phyloP scores from a whole-genome alignment of 2,797 vertebrate genomes.

The Pseudochirops corinnae region DNA sequence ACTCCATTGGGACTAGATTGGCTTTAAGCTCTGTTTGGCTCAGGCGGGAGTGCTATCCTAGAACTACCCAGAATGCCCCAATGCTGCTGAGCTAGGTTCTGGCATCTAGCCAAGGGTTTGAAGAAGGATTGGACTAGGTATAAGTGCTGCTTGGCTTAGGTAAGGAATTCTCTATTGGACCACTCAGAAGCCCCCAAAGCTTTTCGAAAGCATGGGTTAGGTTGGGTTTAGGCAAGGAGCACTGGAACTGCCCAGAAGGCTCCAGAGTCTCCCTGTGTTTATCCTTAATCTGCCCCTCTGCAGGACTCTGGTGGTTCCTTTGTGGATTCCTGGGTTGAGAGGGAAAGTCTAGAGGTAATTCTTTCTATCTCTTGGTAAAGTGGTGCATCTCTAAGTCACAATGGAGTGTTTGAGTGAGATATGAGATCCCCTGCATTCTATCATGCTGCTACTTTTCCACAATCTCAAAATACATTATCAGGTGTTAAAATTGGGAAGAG shows the following conservation, averaged over 20 bases:
- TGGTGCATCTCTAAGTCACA: neutral
- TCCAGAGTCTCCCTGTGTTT: neutral
- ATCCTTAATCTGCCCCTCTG: neutral
- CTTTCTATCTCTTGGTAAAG: neutral
- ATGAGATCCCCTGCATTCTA: neutral
- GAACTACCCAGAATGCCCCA: neutral
- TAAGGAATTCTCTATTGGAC: neutral
- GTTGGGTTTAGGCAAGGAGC: neutral
- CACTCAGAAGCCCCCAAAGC: neutral
- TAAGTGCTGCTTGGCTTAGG: neutral
- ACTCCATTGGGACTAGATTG: neutral
- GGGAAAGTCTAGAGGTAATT: neutral
- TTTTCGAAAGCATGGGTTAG: neutral
- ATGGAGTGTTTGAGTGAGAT: neutral
- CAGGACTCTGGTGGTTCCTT: neutral
- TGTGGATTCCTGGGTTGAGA: neutral
- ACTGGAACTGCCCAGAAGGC: neutral
- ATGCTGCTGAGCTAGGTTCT: neutral
- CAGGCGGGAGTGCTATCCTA: neutral
- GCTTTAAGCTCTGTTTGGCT: neutral
- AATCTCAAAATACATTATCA: neutral
- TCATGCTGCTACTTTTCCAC: neutral
- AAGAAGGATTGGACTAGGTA: neutral
- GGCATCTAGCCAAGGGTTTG: neutral
- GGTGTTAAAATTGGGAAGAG: neutral